phyloP scores from a whole-genome alignment of 2,113 vertebrate genomes.

The Plecturocebus donacophilus region DNA sequence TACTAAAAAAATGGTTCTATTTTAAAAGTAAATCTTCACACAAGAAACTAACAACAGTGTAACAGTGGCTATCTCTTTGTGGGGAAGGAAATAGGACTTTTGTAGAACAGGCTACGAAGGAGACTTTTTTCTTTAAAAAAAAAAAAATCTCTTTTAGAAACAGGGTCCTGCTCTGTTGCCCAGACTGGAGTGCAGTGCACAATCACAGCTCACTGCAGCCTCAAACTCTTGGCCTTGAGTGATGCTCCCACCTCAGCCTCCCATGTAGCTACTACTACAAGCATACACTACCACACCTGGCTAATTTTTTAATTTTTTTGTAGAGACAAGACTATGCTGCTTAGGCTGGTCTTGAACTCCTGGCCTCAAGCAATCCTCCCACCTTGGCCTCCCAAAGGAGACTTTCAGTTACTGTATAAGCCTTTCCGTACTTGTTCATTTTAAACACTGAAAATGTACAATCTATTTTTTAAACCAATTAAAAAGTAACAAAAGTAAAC shows the following conservation, averaged over 20 bases:
- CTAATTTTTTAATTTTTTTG: too few species aligned
- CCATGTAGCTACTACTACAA: too few species aligned
- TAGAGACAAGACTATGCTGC: too few species aligned
- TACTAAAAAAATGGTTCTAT: not conserved
- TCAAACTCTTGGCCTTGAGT: too few species aligned
- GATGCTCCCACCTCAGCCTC: too few species aligned
- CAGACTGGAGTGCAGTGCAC: too few species aligned
- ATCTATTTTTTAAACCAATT: not conserved
- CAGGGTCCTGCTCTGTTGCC: too few species aligned
- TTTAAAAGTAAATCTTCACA: conserved; percentile 27
- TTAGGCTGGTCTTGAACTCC: too few species aligned
- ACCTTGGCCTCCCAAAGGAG: not conserved
- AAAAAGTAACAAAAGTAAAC: not conserved
- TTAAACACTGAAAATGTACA: not conserved
- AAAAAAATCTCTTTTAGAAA: too few species aligned
- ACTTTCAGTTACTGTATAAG: not conserved
- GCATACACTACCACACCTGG: too few species aligned
- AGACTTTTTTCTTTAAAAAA: not conserved
- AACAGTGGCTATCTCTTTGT: not conserved
- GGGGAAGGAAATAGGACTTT: not conserved
- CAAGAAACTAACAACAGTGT: not conserved
- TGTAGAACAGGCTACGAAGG: not conserved
- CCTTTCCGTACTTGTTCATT: not conserved
- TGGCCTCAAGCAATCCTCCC: too few species aligned
- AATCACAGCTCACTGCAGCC: too few species aligned